Evolutionary conservation across 2,888 invertebrate species (phyloP).

Genomic region (Zeuzera pyrina): DNA sequence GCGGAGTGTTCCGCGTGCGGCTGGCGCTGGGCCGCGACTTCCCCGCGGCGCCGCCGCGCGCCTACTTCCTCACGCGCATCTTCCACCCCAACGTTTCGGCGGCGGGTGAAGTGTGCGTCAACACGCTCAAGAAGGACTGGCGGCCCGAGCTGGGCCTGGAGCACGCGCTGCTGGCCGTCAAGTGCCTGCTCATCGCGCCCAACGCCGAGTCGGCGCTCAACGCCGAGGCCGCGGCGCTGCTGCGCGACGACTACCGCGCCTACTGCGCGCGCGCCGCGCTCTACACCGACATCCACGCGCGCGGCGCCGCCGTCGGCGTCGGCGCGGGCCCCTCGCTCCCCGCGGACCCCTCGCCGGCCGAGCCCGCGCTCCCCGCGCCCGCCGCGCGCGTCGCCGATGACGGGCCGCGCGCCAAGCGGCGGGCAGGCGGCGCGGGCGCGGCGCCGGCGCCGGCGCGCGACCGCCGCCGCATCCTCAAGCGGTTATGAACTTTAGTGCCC

Average conservation of each 20-base stretch:
- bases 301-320: slow-evolving; percentile 41
- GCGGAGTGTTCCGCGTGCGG: slow-evolving; percentile 92
- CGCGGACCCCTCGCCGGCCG: slow-evolving; percentile 77
- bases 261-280: slow-evolving; percentile 77
- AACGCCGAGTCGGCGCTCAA: slow-evolving; percentile 98
- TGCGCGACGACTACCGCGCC: slow-evolving; percentile 93
- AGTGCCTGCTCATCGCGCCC: slow-evolving; percentile 95
- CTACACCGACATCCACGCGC: slow-evolving; percentile 60
- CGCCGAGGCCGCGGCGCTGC: slow-evolving; percentile 95
- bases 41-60: slow-evolving; percentile 93
- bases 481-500: slow-evolving; percentile 30
- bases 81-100: slow-evolving; percentile 97
- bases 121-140: slow-evolving; percentile 97
- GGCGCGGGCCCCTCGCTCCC: slow-evolving; percentile 80
- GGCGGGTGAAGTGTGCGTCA: slow-evolving; percentile 97
- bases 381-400: slow-evolving; percentile 59
- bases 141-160: slow-evolving; percentile 95
- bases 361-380: slow-evolving; percentile 56
- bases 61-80: slow-evolving; percentile 93
- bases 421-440: slow-evolving; percentile 84
- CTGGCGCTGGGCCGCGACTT: slow-evolving; percentile 93
- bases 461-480: slow-evolving; percentile 44
- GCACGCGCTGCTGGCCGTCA: slow-evolving; percentile 91
- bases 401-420: slow-evolving; percentile 84
- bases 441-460: slow-evolving; percentile 24